Base-by-base conservation (phyloP, 2,113 vertebrate species). In the Pteruthius melanotis region DNA sequence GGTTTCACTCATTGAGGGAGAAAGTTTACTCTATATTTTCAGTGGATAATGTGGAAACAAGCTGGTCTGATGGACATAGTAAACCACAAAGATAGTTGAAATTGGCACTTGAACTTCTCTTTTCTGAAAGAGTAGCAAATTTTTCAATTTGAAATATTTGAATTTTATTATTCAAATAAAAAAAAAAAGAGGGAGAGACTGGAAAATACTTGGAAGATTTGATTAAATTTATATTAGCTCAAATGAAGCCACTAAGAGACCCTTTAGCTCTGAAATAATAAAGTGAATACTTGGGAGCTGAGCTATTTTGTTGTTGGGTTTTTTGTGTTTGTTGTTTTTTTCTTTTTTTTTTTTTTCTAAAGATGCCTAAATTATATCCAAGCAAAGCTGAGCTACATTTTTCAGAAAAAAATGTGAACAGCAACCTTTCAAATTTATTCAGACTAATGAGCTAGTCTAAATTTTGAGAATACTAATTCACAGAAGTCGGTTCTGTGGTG, bases 361-460 rank as follows among this genome's bases (percentile, higher is more conserved):
- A 97, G 96, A 95, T 95, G 81, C 93, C 93, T 98, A 97, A 98
- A 97, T 97, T 97, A 96, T 95, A 97, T 80, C 94, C 94, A 96
- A 96, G 97, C 71, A 97, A 96, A 98, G 77, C 82, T 93, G 96
- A 97, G 93, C 78, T 97, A 88, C 77, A 71, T 97, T 50, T 63
- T 63, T 61, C 30, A 77, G 86, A 81, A 97, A 84, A 95, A 83
- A 96, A 94, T 42, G 50, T 84, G 96, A 98, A 97, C 95, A 97
- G 96, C 95, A 98, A 98, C 97, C 92, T 98, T 98, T 99, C 98
- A 99, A 98, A 99, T 98, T 98, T 98, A 99, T 99, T 99, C 99
- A 98, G 98, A 97, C 99, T 99, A 99, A 99, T 99, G 99, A 99
- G 99, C 98, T 96, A 98, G 96, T 98, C 97, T 99, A 99, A 98